Evolutionary conservation across 2,113 vertebrate genomes (phyloP).

Genomic region (Paracanthobrama guichenoti): DNA sequence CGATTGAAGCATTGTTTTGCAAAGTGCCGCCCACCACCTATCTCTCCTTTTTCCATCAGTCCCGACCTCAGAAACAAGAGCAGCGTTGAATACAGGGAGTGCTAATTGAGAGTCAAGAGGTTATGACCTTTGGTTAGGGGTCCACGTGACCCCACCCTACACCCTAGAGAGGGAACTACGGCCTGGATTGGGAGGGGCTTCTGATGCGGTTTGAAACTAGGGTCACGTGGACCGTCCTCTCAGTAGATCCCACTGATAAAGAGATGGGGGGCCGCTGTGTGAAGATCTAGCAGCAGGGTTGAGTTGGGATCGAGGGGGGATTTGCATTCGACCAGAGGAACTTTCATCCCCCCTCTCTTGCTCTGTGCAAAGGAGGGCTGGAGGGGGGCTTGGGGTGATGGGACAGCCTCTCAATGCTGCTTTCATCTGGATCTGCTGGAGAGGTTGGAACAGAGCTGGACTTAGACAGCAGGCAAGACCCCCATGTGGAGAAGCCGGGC

Average conservation of each 20-base stretch:
- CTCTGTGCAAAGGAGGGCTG: conserved; percentile 17
- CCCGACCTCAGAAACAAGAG: conserved; percentile 50
- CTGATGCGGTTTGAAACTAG: conserved; percentile 31
- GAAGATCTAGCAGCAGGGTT: conserved; percentile 49
- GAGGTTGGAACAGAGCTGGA: conserved; percentile 29
- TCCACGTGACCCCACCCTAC: conserved; percentile 41
- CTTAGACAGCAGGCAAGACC: conserved; percentile 39
- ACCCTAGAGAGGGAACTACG: conserved; percentile 31
- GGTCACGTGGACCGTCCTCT: conserved; percentile 50
- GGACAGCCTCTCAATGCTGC: conserved; percentile 51
- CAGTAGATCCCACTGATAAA: conserved; percentile 44
- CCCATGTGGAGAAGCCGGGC: conserved; percentile 38
- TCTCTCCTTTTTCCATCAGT: conserved; percentile 49
- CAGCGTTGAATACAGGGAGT: conserved; percentile 49
- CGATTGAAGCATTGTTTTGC: conserved; percentile 64
- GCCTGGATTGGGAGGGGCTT: conserved; percentile 20
- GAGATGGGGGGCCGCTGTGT: not conserved
- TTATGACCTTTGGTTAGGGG: conserved; percentile 52
- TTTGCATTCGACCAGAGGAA: conserved; percentile 61
- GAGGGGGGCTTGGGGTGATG: conserved; percentile 35
- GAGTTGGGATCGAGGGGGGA: conserved; percentile 12
- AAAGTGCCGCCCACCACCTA: conserved; percentile 51
- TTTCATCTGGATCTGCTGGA: conserved; percentile 56
- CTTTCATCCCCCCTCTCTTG: conserved; percentile 58
- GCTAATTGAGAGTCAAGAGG: conserved; percentile 66